Conservation (phyloP, 2,113 vertebrate genomes). For the Corapipo altera region DNA sequence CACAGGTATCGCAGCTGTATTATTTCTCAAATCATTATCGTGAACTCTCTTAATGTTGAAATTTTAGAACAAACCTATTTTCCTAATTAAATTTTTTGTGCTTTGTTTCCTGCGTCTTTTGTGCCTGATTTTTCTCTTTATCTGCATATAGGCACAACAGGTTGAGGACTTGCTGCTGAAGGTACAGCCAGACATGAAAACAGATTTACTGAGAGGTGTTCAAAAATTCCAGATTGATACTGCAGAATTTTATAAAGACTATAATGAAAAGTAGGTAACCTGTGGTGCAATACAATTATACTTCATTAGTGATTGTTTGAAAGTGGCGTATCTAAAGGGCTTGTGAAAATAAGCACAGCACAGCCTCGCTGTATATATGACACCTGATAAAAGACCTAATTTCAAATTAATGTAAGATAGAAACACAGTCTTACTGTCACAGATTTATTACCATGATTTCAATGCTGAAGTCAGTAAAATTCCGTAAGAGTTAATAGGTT, state of each 20-base stretch:
- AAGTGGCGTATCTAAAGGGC: background rate
- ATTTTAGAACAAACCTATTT: background rate
- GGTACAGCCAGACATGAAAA: slow-evolving; percentile 80
- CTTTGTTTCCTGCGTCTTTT: background rate
- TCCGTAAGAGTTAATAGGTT: background rate
- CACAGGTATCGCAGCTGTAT: slow-evolving; percentile 64
- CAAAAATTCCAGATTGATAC: slow-evolving; percentile 70
- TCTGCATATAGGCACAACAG: slow-evolving; percentile 70
- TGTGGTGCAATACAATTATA: background rate
- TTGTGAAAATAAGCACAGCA: background rate
- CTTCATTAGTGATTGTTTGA: background rate
- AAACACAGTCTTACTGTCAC: background rate
- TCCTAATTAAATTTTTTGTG: background rate
- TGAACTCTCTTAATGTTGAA: background rate
- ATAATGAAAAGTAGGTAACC: slow-evolving; percentile 73
- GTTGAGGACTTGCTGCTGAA: slow-evolving; percentile 77
- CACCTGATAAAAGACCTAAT: background rate
- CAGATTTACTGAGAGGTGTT: slow-evolving; percentile 73
- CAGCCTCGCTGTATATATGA: background rate
- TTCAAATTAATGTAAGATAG: background rate
- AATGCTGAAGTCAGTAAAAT: background rate
- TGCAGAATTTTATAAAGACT: slow-evolving; percentile 73
- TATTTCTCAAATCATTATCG: background rate
- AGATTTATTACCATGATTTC: background rate
- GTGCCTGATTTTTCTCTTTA: background rate